Conservation (phyloP, 2,113 vertebrate genomes). For the Thalassoma bifasciatum region DNA sequence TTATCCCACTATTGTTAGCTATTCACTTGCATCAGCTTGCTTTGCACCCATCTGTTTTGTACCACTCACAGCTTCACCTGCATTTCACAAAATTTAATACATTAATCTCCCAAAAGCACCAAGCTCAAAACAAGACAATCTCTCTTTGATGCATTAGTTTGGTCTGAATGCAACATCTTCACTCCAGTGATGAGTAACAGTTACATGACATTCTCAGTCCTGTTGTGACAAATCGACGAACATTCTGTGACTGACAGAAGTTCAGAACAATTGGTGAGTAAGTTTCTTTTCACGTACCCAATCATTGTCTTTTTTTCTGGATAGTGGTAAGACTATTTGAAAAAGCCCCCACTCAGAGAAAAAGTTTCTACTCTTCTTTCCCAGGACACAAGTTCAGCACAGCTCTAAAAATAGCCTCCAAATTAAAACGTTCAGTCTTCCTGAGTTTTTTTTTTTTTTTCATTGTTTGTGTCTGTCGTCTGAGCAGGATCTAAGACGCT, state of each 20-base stretch:
- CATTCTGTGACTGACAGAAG: slow-evolving; percentile 54
- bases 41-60: background rate
- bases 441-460: slow-evolving; percentile 48
- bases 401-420: slow-evolving; percentile 57
- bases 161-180: slow-evolving; percentile 41
- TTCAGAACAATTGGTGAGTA: slow-evolving; percentile 64
- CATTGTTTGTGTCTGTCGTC: slow-evolving; percentile 49
- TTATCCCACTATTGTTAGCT: slow-evolving; percentile 24
- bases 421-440: slow-evolving; percentile 48
- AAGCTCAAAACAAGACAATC: background rate
- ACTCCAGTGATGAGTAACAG: slow-evolving; percentile 61
- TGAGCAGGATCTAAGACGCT: slow-evolving; percentile 37
- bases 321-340: slow-evolving; percentile 35
- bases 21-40: background rate
- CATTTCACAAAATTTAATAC: background rate
- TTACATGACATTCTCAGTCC: slow-evolving; percentile 63
- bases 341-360: slow-evolving; percentile 14
- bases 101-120: background rate
- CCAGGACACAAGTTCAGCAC: slow-evolving; percentile 33
- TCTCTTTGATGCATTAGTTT: slow-evolving; percentile 30
- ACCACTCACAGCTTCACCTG: background rate
- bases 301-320: slow-evolving; percentile 36
- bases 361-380: background rate
- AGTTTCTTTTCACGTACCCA: slow-evolving; percentile 28
- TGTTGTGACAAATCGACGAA: slow-evolving; percentile 52